A percentile compares a stretch with the other conserved stretches of the same genome.
Conservation (phyloP, 2,888 invertebrate species). For the Parnassius orleans region DNA sequence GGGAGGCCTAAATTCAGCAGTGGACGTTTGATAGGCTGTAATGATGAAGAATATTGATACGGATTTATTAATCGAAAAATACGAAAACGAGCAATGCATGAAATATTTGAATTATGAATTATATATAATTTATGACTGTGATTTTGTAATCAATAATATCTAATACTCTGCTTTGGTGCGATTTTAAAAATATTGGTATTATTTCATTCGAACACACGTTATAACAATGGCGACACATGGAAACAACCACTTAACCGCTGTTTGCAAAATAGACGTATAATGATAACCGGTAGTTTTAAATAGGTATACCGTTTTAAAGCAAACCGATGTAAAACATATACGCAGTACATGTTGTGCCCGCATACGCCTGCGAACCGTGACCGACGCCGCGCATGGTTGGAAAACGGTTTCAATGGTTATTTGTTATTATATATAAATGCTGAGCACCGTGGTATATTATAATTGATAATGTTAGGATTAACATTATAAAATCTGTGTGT, state of each 20-base stretch:
- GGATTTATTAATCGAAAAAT: too few species aligned
- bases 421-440: conserved; percentile 36
- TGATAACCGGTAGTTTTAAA: conserved; percentile 30
- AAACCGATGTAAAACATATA: conserved; percentile 26
- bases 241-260: neutral
- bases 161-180: too few species aligned
- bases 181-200: too few species aligned
- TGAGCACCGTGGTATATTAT: neutral
- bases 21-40: too few species aligned
- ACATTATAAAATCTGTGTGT: too few species aligned
- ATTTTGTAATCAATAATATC: too few species aligned
- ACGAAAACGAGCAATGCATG: too few species aligned
- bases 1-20: too few species aligned
- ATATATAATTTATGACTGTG: too few species aligned
- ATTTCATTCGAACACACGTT: neutral
- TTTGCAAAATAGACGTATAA: conserved; percentile 16
- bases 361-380: conserved; percentile 27
- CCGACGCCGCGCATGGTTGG: conserved; percentile 12
- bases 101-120: too few species aligned
- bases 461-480: neutral
- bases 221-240: neutral
- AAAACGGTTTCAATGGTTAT: conserved; percentile 14
- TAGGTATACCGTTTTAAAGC: conserved; percentile 31
- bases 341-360: conserved; percentile 27
- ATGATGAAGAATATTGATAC: too few species aligned